Evolutionary conservation across 2,113 vertebrate genomes (phyloP).

Genomic region (Varanus komodoensis): DNA sequence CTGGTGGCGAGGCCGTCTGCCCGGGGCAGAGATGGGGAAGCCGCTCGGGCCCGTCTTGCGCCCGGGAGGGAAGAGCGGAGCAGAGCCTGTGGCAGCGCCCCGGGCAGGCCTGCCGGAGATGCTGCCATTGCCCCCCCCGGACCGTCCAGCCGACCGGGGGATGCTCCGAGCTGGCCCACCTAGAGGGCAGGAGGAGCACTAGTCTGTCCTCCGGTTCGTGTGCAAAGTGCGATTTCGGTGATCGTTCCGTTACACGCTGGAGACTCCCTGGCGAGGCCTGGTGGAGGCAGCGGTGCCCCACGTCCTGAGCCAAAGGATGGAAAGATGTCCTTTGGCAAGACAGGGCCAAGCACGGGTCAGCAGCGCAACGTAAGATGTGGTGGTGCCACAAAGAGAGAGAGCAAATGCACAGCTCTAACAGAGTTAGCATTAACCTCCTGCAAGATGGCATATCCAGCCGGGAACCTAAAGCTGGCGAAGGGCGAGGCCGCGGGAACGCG

Average conservation of each 20-base stretch:
- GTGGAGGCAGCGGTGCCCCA: background rate
- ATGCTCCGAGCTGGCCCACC: no score
- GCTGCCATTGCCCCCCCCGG: no score
- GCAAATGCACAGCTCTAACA: background rate
- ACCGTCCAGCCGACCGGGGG: no score
- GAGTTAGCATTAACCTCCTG: background rate
- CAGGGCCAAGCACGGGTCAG: background rate
- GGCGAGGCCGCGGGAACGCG: background rate
- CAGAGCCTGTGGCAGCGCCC: no score
- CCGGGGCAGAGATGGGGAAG: background rate
- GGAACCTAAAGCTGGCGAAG: background rate
- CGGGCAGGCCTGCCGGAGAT: background rate
- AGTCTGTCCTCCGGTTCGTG: background rate
- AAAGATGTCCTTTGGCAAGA: background rate
- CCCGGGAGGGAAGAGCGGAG: no score
- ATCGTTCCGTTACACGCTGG: background rate
- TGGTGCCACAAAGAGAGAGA: background rate
- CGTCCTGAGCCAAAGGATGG: background rate
- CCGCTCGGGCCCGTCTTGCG: no score
- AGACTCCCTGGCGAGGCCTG: background rate
- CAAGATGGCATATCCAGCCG: background rate
- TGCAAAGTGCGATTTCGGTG: background rate
- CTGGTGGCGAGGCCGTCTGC: background rate
- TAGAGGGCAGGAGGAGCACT: no score
- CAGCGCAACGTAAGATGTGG: background rate